Base-by-base conservation (phyloP, 2,888 invertebrate species). In the Podabrus alpinus region DNA sequence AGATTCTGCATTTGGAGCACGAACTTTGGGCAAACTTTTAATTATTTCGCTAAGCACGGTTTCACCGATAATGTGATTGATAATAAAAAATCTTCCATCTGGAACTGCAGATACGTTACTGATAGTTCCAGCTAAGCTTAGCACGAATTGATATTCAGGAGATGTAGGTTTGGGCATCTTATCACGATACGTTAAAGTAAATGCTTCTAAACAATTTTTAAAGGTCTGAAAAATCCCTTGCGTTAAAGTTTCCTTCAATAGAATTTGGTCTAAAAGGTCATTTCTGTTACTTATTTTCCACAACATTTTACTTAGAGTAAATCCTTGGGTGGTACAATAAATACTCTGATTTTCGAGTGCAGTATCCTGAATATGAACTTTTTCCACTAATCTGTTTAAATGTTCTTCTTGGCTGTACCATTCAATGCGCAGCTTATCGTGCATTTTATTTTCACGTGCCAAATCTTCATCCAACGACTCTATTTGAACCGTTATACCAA, bases 391-490 rank as follows among this genome's bases (percentile, higher is more conserved):
- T 29, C 62, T 74, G n/a, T 59, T 25, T 24, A 76, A 21, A 25
- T 76, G 76, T 19, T 66, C 59, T 2, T 74, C 68, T 67, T 76
- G 76, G 15, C 68, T 69, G n/a, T 76, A 69, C 76, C 76, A 76
- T 64, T 76, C 76, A 16, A 45, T 74, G 0, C 69, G 59, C 9
- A 76, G 5, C 11, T 24, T 60, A 5, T 24, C 16, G 17, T 74
- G 76, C 59, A 71, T 73, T 24, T 21, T 4, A 9, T 69, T 68
- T 10, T 61, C 1, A 0, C 1, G 16, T 11, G 9, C 61, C 16
- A 61, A 61, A 19, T 61, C 61, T 19, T 61, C 17, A 11, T 16
- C 61, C 16, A 17, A 19, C 17, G 16, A 0, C 16, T 61, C 61
- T 13, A 61, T 16, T 16, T 61, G 16, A 11, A 61, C 16, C 11